Evolutionary conservation across 2,797 vertebrate genomes (phyloP).

Genomic region (Argya squamiceps): DNA sequence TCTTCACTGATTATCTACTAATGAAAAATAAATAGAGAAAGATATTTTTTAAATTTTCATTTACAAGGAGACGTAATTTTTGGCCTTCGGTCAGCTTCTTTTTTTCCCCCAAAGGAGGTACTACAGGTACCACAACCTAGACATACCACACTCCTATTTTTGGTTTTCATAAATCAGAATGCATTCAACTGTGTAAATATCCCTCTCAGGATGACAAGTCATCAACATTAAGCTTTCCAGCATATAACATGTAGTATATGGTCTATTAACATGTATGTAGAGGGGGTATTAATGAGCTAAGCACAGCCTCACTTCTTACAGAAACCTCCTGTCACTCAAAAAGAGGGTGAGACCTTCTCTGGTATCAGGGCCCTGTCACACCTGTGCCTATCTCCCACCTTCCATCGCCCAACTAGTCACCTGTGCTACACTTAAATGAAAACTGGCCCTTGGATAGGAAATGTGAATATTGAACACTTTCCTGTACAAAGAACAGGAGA

Average conservation of each 20-base stretch:
- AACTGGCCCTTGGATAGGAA: background rate
- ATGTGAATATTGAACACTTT: background rate
- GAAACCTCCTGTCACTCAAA: background rate
- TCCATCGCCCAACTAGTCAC: background rate
- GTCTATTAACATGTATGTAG: background rate
- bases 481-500: background rate
- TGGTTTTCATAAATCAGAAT: background rate
- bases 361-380: background rate
- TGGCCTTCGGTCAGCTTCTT: background rate
- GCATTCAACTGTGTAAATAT: background rate
- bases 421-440: background rate
- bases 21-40: background rate
- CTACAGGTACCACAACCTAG: background rate
- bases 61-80: background rate
- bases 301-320: background rate
- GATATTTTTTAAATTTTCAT: accelerated
- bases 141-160: background rate
- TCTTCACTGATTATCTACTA: background rate
- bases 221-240: background rate
- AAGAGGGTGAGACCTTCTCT: background rate
- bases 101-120: background rate
- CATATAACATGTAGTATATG: background rate
- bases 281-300: background rate
- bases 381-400: background rate
- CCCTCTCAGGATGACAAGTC: background rate